Percentiles rank a stretch among this genome's conserved stretches.
Conservation (phyloP, 2,888 invertebrate species). For the Pandemis cinnamomeana region DNA sequence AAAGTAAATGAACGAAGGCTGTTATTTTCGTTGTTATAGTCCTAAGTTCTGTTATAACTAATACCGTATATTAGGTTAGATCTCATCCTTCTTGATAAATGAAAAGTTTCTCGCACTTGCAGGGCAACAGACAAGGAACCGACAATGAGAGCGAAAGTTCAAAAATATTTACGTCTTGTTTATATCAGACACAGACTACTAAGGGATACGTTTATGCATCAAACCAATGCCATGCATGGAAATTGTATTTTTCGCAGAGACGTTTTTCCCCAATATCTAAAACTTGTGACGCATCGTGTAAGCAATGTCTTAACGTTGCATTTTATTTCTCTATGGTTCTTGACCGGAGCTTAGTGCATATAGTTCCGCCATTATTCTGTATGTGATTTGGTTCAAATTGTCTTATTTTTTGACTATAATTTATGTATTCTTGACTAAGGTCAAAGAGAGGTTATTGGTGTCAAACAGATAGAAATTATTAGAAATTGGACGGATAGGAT, state of each 20-base stretch:
- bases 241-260: neutral
- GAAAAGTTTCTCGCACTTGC: conserved; percentile 7
- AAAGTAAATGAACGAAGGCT: conserved; percentile 11
- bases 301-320: neutral
- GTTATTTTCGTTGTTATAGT: neutral
- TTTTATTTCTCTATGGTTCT: conserved; percentile 20
- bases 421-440: conserved; percentile 43
- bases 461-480: conserved; percentile 51
- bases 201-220: neutral
- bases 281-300: conserved; percentile 18
- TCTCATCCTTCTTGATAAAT: neutral
- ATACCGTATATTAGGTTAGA: neutral
- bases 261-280: conserved; percentile 9
- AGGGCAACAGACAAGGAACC: conserved; percentile 6
- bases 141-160: conserved; percentile 4
- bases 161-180: conserved; percentile 11
- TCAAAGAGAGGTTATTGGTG: conserved; percentile 64
- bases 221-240: neutral
- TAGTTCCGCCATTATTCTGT: neutral
- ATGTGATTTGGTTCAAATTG: neutral
- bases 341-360: neutral
- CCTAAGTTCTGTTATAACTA: neutral
- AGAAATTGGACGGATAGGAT: conserved; percentile 1
- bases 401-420: no score
- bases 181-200: neutral